phyloP scores from a whole-genome alignment of 35 echinoderm and acorn worm species.

The Heliocidaris tuberculata region DNA sequence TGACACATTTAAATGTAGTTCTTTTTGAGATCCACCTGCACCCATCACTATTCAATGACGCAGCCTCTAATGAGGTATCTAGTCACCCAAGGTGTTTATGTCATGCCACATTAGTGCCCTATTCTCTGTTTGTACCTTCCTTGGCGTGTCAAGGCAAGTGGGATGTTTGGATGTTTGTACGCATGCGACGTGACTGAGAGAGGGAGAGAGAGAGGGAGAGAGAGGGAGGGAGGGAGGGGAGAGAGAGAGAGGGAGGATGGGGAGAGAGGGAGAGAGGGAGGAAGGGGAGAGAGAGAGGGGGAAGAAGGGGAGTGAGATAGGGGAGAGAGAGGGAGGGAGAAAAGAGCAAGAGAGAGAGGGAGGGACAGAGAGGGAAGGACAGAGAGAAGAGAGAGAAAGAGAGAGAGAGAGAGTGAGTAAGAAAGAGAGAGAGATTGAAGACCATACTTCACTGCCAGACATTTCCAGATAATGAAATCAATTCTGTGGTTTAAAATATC shows the following conservation, averaged over 20 bases:
- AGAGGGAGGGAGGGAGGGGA: too few relatives aligned
- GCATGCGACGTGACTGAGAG: not conserved
- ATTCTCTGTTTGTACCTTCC: not conserved
- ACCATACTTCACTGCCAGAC: not conserved
- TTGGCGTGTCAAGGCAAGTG: not conserved
- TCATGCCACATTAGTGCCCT: not conserved
- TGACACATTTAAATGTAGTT: not conserved
- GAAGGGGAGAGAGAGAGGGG: not conserved
- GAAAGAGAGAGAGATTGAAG: too few relatives aligned
- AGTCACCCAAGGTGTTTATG: not conserved
- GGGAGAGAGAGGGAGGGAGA: not conserved
- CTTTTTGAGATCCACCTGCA: not conserved
- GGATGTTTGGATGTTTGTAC: not conserved
- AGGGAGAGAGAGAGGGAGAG: not conserved
- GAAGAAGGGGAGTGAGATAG: not conserved
- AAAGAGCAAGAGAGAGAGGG: not conserved
- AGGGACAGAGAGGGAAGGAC: not conserved
- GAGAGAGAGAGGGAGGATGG: too few relatives aligned
- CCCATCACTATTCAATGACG: not conserved
- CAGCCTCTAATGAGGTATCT: not conserved
- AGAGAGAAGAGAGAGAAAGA: too few relatives aligned
- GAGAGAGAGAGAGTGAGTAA: too few relatives aligned
- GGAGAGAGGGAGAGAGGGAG: not conserved
- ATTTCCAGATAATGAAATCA: not conserved
- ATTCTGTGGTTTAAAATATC: not conserved